Evolutionary conservation across 2,113 vertebrate genomes (phyloP).

Genomic region (Orientallactaga bullata): DNA sequence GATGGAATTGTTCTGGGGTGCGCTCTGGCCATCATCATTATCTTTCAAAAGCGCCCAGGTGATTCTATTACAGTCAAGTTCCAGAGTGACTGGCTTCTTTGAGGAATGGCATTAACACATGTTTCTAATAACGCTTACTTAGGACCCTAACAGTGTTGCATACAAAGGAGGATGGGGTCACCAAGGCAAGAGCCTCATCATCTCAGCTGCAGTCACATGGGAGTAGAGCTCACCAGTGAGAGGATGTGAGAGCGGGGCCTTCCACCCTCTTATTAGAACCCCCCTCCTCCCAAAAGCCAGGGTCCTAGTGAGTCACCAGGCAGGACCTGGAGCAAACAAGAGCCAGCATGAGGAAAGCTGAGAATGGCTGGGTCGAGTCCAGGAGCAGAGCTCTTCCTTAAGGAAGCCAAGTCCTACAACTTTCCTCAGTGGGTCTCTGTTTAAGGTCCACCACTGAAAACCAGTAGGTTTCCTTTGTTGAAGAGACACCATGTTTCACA

Average conservation of each 20-base stretch:
- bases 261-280: neutral
- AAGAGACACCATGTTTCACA: neutral
- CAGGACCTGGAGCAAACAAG: neutral
- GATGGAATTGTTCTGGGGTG: neutral
- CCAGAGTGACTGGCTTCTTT: neutral
- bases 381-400: neutral
- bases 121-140: neutral
- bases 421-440: neutral
- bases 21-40: neutral
- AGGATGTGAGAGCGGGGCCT: neutral
- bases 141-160: neutral
- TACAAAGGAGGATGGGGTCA: neutral
- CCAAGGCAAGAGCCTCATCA: neutral
- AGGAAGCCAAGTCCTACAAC: neutral
- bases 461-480: neutral
- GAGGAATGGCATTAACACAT: neutral
- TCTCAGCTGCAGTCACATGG: neutral
- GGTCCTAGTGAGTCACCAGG: constrained; percentile 6
- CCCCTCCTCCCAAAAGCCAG: neutral
- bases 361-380: neutral
- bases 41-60: neutral
- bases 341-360: neutral
- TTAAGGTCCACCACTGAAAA: neutral
- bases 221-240: neutral
- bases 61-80: neutral